Evolutionary conservation across 2,113 vertebrate genomes (phyloP).

Genomic region (Tiliqua scincoides): DNA sequence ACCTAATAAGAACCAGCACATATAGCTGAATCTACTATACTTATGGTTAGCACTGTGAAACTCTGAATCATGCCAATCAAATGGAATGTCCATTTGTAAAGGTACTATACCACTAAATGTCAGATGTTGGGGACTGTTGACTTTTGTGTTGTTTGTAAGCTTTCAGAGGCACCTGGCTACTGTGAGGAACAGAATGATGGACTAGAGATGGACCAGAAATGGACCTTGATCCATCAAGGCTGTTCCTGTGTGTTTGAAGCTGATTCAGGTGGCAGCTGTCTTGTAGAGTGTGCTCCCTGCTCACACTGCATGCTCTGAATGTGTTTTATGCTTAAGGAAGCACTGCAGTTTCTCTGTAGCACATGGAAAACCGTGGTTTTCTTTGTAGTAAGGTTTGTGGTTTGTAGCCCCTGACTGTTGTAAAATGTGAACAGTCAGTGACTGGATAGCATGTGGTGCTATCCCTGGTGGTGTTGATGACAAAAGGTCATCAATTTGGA

Average conservation of each 20-base stretch:
- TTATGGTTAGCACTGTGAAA: not conserved
- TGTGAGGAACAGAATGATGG: not conserved
- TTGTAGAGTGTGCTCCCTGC: too few relatives aligned
- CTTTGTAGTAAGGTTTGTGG: not conserved
- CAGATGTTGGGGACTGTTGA: too few relatives aligned
- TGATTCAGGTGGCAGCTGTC: too few relatives aligned
- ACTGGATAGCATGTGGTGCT: not conserved
- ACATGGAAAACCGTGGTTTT: not conserved
- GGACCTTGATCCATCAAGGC: not conserved
- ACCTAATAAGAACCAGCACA: not conserved
- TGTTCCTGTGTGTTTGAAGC: too few relatives aligned
- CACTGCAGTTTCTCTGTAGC: not conserved
- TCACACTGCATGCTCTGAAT: not conserved
- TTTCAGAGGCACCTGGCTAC: not conserved
- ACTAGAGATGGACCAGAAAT: too few relatives aligned
- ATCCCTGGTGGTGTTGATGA: not conserved
- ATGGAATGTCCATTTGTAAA: not conserved
- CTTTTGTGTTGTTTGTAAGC: not conserved
- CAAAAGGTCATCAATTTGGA: not conserved
- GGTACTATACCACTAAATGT: not conserved
- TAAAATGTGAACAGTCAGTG: not conserved
- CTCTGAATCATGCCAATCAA: not conserved
- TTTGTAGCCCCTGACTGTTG: not conserved
- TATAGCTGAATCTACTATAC: not conserved
- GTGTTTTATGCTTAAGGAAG: not conserved